A percentile compares a stretch with the other conserved stretches of the same genome.
Conservation (phyloP, 1,140 invertebrate species). For the Sarcophaga peregrina region DNA sequence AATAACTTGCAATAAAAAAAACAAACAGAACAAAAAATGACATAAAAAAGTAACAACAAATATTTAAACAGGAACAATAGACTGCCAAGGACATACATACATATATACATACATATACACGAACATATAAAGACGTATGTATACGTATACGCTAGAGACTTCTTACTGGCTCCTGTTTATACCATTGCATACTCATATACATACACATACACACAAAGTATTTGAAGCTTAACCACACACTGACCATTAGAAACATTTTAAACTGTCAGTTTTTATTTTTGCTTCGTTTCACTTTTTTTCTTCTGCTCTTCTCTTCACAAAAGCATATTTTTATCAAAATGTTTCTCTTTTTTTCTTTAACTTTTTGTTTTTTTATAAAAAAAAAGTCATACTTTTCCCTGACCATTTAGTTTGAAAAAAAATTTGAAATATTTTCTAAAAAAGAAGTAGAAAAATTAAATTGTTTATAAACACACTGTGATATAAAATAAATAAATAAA, state of each 20-base stretch:
- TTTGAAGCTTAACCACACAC: constrained; percentile 15
- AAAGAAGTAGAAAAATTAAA: constrained; percentile 3
- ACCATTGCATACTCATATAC: not conserved
- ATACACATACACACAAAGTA: not conserved
- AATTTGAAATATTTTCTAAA: constrained; percentile 6
- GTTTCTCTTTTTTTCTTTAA: not conserved
- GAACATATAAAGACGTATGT: not conserved
- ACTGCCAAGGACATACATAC: not conserved
- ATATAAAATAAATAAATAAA: not conserved
- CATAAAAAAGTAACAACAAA: constrained; percentile 7
- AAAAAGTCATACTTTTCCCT: not conserved
- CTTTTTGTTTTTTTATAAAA: not conserved
- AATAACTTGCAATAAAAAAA: not conserved
- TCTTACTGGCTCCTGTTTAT: too few species aligned
- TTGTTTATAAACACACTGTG: not conserved
- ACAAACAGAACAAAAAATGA: not conserved
- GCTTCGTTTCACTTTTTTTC: not conserved
- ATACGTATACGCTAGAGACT: not conserved
- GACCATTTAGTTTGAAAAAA: not conserved
- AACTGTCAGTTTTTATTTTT: constrained; percentile 38
- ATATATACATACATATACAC: not conserved
- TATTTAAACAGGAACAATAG: constrained; percentile 40
- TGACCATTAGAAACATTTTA: constrained; percentile 37
- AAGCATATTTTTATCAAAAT: constrained; percentile 1
- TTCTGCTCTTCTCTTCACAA: not conserved